Evolutionary conservation across 2,113 vertebrate genomes (phyloP).

Genomic region (Anguilla rostrata): DNA sequence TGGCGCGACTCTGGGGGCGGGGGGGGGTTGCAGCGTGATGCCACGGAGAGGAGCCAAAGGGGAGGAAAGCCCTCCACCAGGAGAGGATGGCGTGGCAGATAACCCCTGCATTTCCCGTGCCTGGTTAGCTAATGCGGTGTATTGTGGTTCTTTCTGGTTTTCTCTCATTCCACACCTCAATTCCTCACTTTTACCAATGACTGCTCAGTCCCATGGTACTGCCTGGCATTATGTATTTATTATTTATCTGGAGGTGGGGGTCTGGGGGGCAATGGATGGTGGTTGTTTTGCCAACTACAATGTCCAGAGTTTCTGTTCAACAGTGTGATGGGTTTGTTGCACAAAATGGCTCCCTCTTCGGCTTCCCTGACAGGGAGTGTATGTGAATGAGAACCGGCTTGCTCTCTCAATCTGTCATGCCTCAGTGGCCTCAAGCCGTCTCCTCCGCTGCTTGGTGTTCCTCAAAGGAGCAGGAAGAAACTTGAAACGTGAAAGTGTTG

Average conservation of each 20-base stretch:
- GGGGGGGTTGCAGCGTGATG: background rate
- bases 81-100: background rate
- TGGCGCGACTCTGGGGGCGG: background rate
- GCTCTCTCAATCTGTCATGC: background rate
- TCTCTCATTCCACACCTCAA: constrained; percentile 6
- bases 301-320: background rate
- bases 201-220: background rate
- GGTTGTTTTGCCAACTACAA: background rate
- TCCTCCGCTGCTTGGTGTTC: background rate
- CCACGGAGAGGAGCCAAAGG: background rate
- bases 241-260: background rate
- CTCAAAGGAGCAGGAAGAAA: background rate
- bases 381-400: background rate
- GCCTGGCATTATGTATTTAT: background rate
- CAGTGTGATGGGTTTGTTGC: background rate
- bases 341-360: constrained; percentile 18
- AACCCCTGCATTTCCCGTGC: background rate
- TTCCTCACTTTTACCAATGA: background rate
- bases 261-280: no score
- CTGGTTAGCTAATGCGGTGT: background rate
- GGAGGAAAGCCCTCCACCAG: background rate
- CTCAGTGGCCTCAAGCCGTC: background rate
- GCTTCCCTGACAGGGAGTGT: background rate
- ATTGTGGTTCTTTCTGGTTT: constrained; percentile 35
- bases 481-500: background rate